Evolutionary conservation across 2,113 vertebrate species (phyloP).

Genomic region (Tetraodon nigroviridis): DNA sequence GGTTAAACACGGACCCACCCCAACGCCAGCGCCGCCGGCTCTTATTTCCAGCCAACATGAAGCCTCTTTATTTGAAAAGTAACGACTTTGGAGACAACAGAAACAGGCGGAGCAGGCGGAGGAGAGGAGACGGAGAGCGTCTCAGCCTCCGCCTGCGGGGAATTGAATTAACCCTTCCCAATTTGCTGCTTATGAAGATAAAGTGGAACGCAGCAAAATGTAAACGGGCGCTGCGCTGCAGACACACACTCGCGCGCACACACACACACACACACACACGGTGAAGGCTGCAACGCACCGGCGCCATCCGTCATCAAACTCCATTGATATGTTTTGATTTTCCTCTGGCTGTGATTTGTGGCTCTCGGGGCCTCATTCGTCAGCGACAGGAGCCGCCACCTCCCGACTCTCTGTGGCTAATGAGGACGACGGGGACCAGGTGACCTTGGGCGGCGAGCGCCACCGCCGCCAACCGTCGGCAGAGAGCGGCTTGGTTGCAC

Average conservation of each 20-base stretch:
- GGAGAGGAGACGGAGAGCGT: slow-evolving; percentile 15
- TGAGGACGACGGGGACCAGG: slow-evolving; percentile 28
- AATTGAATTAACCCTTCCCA: slow-evolving; percentile 67
- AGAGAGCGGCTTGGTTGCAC: slow-evolving; percentile 11
- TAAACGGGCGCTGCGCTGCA: slow-evolving; percentile 18
- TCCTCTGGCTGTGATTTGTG: slow-evolving; percentile 1
- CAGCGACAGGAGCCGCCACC: slow-evolving; percentile 13
- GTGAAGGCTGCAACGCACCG: background rate
- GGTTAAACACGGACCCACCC: background rate
- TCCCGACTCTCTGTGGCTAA: slow-evolving; percentile 26
- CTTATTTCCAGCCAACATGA: slow-evolving; percentile 64
- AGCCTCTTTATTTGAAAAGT: slow-evolving; percentile 54
- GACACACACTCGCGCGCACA: too few species aligned
- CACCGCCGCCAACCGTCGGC: slow-evolving; percentile 9
- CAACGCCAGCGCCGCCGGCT: slow-evolving; percentile 49
- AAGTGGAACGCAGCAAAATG: slow-evolving; percentile 51
- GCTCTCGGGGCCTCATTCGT: slow-evolving; percentile 27
- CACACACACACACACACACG: background rate
- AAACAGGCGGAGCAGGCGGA: slow-evolving; percentile 6
- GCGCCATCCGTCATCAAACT: slow-evolving; percentile 23
- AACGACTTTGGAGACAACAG: slow-evolving; percentile 60
- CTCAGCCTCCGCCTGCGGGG: slow-evolving; percentile 45
- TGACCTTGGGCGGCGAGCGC: slow-evolving; percentile 52
- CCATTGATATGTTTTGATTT: slow-evolving; percentile 38
- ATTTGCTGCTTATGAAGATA: slow-evolving; percentile 64